Evolutionary conservation across 2,888 invertebrate species (phyloP).

Genomic region (Lacanobia wlatinum): DNA sequence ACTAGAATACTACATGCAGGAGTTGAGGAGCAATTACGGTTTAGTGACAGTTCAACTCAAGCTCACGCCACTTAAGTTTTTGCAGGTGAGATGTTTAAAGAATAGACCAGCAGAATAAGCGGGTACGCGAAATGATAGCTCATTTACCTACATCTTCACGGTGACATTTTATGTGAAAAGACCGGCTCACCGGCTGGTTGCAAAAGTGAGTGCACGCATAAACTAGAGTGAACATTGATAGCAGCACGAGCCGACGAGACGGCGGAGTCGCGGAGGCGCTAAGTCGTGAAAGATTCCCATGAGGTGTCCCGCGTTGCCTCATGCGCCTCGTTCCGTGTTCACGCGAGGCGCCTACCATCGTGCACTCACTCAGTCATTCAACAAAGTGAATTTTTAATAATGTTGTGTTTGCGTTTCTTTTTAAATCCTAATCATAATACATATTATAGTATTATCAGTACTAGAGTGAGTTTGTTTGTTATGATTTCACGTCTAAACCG

Average conservation of each 20-base stretch:
- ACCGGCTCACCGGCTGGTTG: constrained; percentile 6
- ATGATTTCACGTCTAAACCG: too few relatives aligned
- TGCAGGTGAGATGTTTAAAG: too few relatives aligned
- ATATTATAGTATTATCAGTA: too few relatives aligned
- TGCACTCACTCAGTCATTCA: constrained; percentile 37
- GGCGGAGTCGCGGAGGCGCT: constrained; percentile 37
- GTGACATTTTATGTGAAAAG: background rate
- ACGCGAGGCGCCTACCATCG: constrained; percentile 59
- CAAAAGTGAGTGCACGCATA: constrained; percentile 43
- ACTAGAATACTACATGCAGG: too few relatives aligned
- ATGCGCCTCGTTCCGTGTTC: constrained; percentile 63
- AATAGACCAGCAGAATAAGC: background rate
- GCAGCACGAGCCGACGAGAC: constrained; percentile 68
- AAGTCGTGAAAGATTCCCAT: constrained; percentile 75
- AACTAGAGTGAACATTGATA: constrained; percentile 58
- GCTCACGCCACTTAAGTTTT: too few relatives aligned
- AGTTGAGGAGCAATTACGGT: too few relatives aligned
- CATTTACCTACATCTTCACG: background rate
- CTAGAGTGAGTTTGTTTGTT: too few relatives aligned
- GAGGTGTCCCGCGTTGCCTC: constrained; percentile 68
- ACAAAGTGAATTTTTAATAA: constrained; percentile 4
- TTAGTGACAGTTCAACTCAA: too few relatives aligned
- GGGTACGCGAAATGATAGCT: background rate
- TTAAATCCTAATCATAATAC: too few relatives aligned
- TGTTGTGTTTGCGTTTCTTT: too few relatives aligned